These are phyloP conservation scores for Hyphantria cunea DNA, from an alignment of 1,140 invertebrate genomes.

Conservation along the genomic window DNA sequence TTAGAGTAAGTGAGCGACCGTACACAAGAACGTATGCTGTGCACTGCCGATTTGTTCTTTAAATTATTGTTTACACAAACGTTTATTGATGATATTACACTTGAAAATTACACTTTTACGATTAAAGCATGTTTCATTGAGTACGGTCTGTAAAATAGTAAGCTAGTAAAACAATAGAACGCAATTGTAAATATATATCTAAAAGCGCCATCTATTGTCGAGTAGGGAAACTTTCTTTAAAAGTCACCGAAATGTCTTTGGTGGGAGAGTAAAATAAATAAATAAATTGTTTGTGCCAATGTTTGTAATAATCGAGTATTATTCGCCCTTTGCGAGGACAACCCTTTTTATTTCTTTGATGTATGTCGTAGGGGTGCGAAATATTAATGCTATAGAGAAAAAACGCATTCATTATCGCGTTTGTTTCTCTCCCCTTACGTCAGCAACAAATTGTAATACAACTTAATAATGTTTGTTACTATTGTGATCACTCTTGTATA, in stretches of 20 bases:
- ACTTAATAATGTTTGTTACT: constrained; percentile 68
- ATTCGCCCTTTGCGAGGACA: constrained; percentile 68
- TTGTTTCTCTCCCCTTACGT: constrained; percentile 59
- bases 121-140: constrained; percentile 47
- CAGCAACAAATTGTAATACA: constrained; percentile 59
- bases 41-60: constrained; percentile 17
- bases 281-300: constrained; percentile 79
- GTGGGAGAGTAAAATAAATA: constrained; percentile 57
- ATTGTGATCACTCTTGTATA: constrained; percentile 54
- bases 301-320: constrained; percentile 77
- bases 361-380: constrained; percentile 73
- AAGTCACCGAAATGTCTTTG: constrained; percentile 33
- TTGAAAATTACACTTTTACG: too few relatives aligned
- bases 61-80: constrained; percentile 12
- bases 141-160: constrained; percentile 49
- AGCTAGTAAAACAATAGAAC: constrained; percentile 44
- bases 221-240: constrained; percentile 55
- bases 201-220: constrained; percentile 71
- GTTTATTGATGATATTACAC: neutral
- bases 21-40: constrained; percentile 50
- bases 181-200: constrained; percentile 66
- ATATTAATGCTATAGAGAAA: constrained; percentile 71
- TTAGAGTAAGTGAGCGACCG: constrained; percentile 59
- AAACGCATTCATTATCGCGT: constrained; percentile 71
- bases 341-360: constrained; percentile 79